Percentiles rank a stretch among this genome's conserved stretches.
Conservation (phyloP, 2,888 invertebrate species). For the Aspidapion aeneum region DNA sequence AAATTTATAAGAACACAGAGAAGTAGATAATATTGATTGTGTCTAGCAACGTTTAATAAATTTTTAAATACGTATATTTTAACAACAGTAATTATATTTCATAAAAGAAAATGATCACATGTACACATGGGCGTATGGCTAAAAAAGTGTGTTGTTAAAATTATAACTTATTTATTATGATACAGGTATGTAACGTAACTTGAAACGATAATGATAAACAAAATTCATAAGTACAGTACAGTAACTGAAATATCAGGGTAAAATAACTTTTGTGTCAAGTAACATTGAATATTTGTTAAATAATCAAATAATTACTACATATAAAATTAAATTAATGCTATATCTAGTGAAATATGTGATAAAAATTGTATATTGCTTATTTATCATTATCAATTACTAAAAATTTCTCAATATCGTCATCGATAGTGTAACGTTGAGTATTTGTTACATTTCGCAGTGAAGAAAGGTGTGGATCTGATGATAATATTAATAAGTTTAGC, state of each 20-base stretch:
- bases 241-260: background rate
- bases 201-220: background rate
- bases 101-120: background rate
- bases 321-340: background rate
- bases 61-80: background rate
- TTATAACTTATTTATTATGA: background rate
- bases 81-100: background rate
- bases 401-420: constrained; percentile 1
- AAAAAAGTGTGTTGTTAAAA: background rate
- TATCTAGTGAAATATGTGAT: background rate
- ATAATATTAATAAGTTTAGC: background rate
- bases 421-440: background rate
- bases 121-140: background rate
- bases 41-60: background rate
- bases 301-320: background rate
- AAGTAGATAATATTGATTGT: background rate
- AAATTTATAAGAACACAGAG: background rate
- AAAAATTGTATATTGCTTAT: background rate
- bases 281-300: background rate
- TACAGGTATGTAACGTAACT: background rate
- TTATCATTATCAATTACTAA: background rate
- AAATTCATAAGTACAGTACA: background rate
- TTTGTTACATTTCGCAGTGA: background rate
- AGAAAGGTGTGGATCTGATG: background rate
- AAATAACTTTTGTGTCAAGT: background rate